Evolutionary conservation across 2,797 vertebrate species (phyloP).

Genomic region (Danio jaintianensis): DNA sequence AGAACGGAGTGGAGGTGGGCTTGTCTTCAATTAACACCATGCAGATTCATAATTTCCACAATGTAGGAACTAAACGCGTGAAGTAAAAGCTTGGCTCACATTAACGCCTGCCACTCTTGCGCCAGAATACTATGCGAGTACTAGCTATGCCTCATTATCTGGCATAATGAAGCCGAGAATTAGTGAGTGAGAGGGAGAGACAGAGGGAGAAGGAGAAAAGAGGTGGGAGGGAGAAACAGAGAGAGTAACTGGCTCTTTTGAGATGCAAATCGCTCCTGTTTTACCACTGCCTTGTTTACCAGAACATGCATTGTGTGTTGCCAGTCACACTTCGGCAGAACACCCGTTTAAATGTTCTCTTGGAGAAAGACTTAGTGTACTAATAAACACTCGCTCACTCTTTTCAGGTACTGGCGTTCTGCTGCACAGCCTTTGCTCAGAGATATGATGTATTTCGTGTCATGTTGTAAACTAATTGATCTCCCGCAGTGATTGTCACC

Average conservation of each 20-base stretch:
- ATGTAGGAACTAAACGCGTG: slow-evolving; percentile 17
- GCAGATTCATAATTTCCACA: slow-evolving; percentile 28
- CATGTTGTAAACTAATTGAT: slow-evolving; percentile 30
- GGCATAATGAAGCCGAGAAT: slow-evolving; percentile 57
- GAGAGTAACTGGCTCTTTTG: slow-evolving; percentile 68
- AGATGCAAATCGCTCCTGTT: slow-evolving; percentile 70
- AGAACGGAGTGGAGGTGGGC: slow-evolving; percentile 84
- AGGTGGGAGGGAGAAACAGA: slow-evolving; percentile 52
- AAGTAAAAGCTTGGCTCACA: slow-evolving; percentile 42
- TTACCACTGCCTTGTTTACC: slow-evolving; percentile 64
- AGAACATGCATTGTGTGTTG: slow-evolving; percentile 64
- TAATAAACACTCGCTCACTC: neutral
- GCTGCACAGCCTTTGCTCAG: neutral
- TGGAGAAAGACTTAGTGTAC: neutral
- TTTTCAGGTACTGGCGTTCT: slow-evolving; percentile 9
- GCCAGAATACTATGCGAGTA: slow-evolving; percentile 42
- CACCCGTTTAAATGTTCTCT: slow-evolving; percentile 8
- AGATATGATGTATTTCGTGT: slow-evolving; percentile 32
- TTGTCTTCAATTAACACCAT: slow-evolving; percentile 21
- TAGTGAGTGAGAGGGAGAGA: slow-evolving; percentile 42
- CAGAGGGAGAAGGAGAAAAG: slow-evolving; percentile 51
- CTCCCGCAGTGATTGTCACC: slow-evolving; percentile 24
- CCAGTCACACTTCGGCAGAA: slow-evolving; percentile 40
- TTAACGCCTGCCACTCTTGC: slow-evolving; percentile 45
- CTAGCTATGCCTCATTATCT: slow-evolving; percentile 54